A percentile compares a stretch with the other conserved stretches of the same genome.
phyloP scores from a whole-genome alignment of 1,140 invertebrate genomes.

The Drosophila sechellia region DNA sequence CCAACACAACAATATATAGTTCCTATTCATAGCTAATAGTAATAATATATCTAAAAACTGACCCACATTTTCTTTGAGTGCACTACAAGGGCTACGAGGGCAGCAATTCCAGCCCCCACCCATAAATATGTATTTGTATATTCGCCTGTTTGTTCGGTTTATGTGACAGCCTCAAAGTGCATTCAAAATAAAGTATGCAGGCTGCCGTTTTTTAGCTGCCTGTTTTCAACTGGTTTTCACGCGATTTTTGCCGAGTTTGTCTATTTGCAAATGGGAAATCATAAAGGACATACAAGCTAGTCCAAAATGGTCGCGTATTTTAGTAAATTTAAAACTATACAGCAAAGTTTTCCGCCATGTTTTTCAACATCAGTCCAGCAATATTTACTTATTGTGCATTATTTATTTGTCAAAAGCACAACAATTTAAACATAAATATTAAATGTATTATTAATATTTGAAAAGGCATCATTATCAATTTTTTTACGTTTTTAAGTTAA shows the following conservation, averaged over 20 bases:
- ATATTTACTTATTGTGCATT: no score
- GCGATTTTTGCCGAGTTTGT: background rate
- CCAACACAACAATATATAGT: no score
- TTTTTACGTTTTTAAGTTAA: no score
- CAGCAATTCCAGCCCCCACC: background rate
- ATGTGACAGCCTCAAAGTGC: conserved; percentile 23
- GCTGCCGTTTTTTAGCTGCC: background rate
- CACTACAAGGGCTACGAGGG: background rate
- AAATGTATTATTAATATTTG: no score
- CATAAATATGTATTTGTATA: conserved; percentile 8
- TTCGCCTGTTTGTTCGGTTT: conserved; percentile 15
- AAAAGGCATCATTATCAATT: no score
- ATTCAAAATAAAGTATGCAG: conserved; percentile 20
- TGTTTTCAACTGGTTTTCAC: background rate
- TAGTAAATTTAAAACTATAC: background rate
- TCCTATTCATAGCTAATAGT: no score
- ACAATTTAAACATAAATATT: no score
- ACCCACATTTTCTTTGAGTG: background rate
- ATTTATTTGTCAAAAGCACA: no score
- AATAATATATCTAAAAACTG: no score
- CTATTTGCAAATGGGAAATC: background rate
- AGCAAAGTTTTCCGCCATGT: background rate
- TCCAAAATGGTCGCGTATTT: background rate
- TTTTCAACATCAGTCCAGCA: no score
- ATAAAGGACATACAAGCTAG: background rate